Conservation (phyloP, 2,888 invertebrate species). For the Cylloceria caligata region DNA sequence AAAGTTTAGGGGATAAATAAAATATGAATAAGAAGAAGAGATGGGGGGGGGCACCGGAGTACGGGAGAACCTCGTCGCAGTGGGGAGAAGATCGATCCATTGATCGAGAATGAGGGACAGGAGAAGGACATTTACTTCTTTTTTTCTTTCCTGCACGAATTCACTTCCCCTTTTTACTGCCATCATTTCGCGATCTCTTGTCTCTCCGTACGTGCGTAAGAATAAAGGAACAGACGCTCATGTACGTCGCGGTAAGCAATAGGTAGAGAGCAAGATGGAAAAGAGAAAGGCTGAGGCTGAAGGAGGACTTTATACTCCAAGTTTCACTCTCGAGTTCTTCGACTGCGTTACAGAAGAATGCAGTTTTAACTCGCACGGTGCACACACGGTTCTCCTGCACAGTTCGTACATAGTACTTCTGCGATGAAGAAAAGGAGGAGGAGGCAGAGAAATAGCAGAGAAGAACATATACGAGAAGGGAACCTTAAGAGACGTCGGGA, state of each 20-base stretch:
- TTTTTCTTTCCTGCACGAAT: slow-evolving; percentile 2
- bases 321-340: slow-evolving; percentile 16
- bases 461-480: slow-evolving; percentile 40
- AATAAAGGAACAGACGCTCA: slow-evolving; percentile 4
- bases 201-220: slow-evolving; percentile 16
- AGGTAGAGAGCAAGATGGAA: neutral
- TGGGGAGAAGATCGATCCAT: slow-evolving; percentile 50
- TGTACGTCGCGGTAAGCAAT: neutral
- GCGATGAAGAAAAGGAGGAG: slow-evolving; percentile 29
- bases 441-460: slow-evolving; percentile 9
- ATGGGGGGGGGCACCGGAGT: slow-evolving; percentile 43
- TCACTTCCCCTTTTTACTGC: neutral
- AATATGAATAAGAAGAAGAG: slow-evolving; percentile 26
- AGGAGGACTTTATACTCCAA: slow-evolving; percentile 16
- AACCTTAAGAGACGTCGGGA: slow-evolving; percentile 74
- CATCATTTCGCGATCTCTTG: neutral
- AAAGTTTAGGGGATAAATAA: neutral
- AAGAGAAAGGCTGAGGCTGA: slow-evolving; percentile 12
- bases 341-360: slow-evolving; percentile 8
- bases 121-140: slow-evolving; percentile 17
- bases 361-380: slow-evolving; percentile 17
- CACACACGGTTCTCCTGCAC: neutral
- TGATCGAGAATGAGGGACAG: slow-evolving; percentile 40
- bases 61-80: slow-evolving; percentile 31
- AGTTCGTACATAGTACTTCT: slow-evolving; percentile 10